Base-by-base conservation (phyloP, 2,797 vertebrate genomes). In the Eidolon dupreanum region DNA sequence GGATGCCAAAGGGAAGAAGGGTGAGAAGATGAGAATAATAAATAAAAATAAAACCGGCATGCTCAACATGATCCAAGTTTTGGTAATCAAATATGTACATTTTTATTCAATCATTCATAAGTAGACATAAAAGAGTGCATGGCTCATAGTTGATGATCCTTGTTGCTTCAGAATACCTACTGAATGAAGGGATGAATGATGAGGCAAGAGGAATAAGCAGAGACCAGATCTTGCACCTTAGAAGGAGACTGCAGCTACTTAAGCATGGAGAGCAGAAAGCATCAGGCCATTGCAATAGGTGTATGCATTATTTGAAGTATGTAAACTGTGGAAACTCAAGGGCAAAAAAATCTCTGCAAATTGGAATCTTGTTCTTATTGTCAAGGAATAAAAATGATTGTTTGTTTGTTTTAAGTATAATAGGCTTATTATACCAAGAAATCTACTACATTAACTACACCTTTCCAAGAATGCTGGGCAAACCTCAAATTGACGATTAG, bases 341-440 rank as follows among this genome's bases (percentile, higher is more conserved):
- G 49, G 55, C 31, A 77, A 91, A 93, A 84, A 92, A 51, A 24
- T 75, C 19, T 84, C 61, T 49, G 57, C 38, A 59, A 41, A 85
- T 57, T 90, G 78, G n/a, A 33, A 85, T 94, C 8, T 83, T 90
- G 17, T 85, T 93, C 22, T 77, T 68, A 73, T 24, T 93, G 53
- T 85, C 49, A 81, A 59, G 43, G 49, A 78, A 28, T 74, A 78
- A 92, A 88, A 95, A 75, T 70, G 22, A 87, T 63, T 73, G 46
- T 66, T 91, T 73, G 46, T 66, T 91, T 83, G 13, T 89, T 79
- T 84, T 93, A 86, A 92, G 51, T 20, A 59, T 81, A 91, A 93
- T 49, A 57, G 46, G 16, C 12, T 87, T 90, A 61, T 81, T 92
- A 92, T 3, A 59, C 4, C 33, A 82, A 74, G 41, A 78, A 94